Conservation (phyloP, 2,888 invertebrate species). For the Stenoptilia bipunctidactyla region DNA sequence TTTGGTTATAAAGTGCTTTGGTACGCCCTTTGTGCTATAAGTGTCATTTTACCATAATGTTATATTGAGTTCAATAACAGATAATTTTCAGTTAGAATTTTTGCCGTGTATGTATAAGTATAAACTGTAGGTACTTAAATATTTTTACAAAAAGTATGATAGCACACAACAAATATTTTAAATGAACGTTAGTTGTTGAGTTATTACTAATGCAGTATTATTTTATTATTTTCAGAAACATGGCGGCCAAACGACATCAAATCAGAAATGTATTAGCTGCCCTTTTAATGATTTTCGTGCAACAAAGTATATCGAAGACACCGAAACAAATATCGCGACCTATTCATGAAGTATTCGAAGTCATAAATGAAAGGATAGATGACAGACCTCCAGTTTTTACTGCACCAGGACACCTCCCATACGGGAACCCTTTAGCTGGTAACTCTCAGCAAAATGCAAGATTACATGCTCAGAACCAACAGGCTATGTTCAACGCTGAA, state of each 20-base stretch:
- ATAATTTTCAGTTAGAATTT: too few species aligned
- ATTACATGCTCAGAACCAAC: conserved; percentile 55
- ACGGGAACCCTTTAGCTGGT: conserved; percentile 53
- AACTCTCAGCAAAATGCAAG: conserved; percentile 49
- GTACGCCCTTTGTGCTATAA: too few species aligned
- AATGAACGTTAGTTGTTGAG: too few species aligned
- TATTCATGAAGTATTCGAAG: conserved; percentile 36
- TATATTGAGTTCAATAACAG: too few species aligned
- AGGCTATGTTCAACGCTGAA: conserved; percentile 63
- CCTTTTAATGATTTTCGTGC: conserved; percentile 26
- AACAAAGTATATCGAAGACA: conserved; percentile 26
- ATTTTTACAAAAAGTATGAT: too few species aligned
- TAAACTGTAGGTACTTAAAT: too few species aligned
- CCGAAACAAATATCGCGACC: conserved; percentile 37
- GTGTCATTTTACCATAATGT: too few species aligned
- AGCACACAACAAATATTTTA: too few species aligned
- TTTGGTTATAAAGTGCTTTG: too few species aligned
- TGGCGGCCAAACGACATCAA: conserved; percentile 20
- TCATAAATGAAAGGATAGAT: conserved; percentile 50
- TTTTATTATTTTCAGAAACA: conserved; percentile 40
- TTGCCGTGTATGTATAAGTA: too few species aligned
- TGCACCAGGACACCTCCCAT: conserved; percentile 29
- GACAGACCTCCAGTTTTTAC: conserved; percentile 29
- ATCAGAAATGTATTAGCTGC: conserved; percentile 20
- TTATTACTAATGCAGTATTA: too few species aligned